A percentile compares a stretch with the other conserved stretches of the same genome.
These are phyloP conservation scores for Orientallactaga sibirica DNA, from an alignment of 2,797 vertebrate species.

Conservation along the genomic window DNA sequence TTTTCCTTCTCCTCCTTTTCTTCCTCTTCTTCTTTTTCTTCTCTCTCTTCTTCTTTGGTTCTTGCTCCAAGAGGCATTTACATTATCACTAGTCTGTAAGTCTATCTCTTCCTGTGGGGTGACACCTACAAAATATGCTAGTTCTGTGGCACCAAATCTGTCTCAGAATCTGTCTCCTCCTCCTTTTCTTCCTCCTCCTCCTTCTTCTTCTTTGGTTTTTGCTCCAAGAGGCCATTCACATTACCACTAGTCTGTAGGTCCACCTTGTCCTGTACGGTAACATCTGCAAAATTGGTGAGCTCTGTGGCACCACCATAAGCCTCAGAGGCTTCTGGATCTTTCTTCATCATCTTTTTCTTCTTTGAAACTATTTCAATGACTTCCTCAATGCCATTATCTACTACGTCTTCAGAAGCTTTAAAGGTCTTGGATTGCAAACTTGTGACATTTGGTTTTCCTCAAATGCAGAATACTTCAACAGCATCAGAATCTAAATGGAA, in stretches of 20 bases:
- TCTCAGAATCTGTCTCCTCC: conserved; percentile 66
- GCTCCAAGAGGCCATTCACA: conserved; percentile 72
- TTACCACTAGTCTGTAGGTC: conserved; percentile 64
- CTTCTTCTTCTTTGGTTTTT: conserved; percentile 88
- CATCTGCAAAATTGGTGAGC: not conserved
- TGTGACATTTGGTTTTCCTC: conserved; percentile 90
- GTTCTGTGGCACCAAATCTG: too few species aligned
- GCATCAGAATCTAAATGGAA: conserved; percentile 94
- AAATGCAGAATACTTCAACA: conserved; percentile 95
- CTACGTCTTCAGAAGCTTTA: conserved; percentile 71
- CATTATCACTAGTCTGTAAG: too few species aligned
- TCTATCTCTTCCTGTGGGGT: too few species aligned
- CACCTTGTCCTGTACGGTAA: conserved; percentile 77
- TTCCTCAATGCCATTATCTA: conserved; percentile 59
- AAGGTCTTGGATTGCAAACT: conserved; percentile 87
- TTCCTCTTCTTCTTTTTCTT: too few species aligned
- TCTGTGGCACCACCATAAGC: conserved; percentile 59
- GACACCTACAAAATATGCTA: too few species aligned
- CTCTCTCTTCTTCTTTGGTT: too few species aligned
- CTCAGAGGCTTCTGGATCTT: conserved; percentile 46
- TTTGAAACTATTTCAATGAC: conserved; percentile 67
- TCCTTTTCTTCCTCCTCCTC: conserved; percentile 88
- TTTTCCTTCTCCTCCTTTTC: too few species aligned
- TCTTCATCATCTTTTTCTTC: conserved; percentile 86
- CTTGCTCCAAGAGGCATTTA: too few species aligned